A percentile compares a stretch with the other conserved stretches of the same genome.
phyloP scores from a whole-genome alignment of 2,888 invertebrate genomes.

The Ctena decussata region DNA sequence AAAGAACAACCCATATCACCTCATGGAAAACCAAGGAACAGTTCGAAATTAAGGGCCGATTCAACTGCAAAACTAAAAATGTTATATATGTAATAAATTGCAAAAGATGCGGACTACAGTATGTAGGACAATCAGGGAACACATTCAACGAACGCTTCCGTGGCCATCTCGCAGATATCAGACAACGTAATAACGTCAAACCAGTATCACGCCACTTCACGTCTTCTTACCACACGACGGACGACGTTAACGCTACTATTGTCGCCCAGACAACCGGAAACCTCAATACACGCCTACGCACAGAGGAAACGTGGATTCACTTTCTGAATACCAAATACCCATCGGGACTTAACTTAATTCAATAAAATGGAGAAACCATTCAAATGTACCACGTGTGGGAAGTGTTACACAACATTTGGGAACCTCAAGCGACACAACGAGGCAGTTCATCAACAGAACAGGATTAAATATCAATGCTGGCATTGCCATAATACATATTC shows the following conservation, averaged over 20 bases:
- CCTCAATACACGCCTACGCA: background rate
- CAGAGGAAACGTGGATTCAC: background rate
- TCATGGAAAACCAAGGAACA: background rate
- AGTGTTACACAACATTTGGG: too few species aligned
- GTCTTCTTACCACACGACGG: background rate
- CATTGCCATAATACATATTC: too few species aligned
- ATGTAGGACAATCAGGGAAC: background rate
- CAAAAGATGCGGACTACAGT: background rate
- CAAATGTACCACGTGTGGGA: too few species aligned
- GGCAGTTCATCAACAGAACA: too few species aligned
- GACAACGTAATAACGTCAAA: background rate
- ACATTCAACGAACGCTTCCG: too few species aligned
- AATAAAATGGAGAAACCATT: background rate
- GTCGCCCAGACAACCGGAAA: background rate
- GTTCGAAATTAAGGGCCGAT: background rate
- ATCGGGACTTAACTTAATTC: background rate
- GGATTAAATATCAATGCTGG: too few species aligned
- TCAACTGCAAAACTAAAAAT: background rate
- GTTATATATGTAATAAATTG: background rate
- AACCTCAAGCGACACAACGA: too few species aligned
- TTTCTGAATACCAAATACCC: too few species aligned
- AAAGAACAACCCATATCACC: background rate
- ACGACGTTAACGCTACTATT: background rate
- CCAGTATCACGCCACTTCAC: background rate
- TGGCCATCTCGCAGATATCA: too few species aligned